Percentiles rank a stretch among this genome's conserved stretches.
phyloP scores from a whole-genome alignment of 2,888 invertebrate genomes.

The Neoitamus cyanurus region DNA sequence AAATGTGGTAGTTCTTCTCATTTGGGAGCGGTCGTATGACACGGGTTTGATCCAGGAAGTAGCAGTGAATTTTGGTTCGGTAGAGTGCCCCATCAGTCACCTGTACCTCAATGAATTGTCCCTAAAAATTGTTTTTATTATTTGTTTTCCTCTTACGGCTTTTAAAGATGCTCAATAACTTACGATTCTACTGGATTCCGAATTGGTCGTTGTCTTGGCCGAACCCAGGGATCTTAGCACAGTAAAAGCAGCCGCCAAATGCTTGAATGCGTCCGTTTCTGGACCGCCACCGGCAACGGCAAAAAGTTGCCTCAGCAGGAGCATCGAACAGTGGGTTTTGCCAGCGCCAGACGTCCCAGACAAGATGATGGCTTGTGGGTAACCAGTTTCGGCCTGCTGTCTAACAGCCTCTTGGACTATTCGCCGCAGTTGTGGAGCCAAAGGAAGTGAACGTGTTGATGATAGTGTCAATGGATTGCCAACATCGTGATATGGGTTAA shows the following conservation, averaged over 20 bases:
- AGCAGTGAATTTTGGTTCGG: slow-evolving; percentile 95
- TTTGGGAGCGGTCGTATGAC: slow-evolving; percentile 86
- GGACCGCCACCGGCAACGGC: slow-evolving; percentile 94
- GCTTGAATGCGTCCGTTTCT: slow-evolving; percentile 96
- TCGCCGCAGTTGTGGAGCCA: slow-evolving; percentile 85
- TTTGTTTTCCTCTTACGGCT: background rate
- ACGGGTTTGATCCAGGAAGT: slow-evolving; percentile 93
- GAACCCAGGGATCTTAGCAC: slow-evolving; percentile 91
- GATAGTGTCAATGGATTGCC: slow-evolving; percentile 88
- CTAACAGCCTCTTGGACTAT: slow-evolving; percentile 92
- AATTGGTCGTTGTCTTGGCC: slow-evolving; percentile 89
- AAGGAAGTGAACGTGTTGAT: slow-evolving; percentile 78
- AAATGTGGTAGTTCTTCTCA: slow-evolving; percentile 96
- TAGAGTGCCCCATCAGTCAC: slow-evolving; percentile 94
- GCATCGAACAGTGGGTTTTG: slow-evolving; percentile 93
- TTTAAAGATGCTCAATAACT: slow-evolving; percentile 57
- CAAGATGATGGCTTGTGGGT: slow-evolving; percentile 93
- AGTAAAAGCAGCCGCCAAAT: slow-evolving; percentile 94
- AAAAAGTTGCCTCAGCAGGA: slow-evolving; percentile 88
- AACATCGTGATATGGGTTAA: slow-evolving; percentile 90
- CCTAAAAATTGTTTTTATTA: slow-evolving; percentile 68
- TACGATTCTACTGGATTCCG: slow-evolving; percentile 93
- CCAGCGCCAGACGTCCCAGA: slow-evolving; percentile 93
- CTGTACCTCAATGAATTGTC: slow-evolving; percentile 96
- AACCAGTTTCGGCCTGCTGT: slow-evolving; percentile 94